Conservation (phyloP, 2,888 invertebrate genomes). For the Salticus scenicus region DNA sequence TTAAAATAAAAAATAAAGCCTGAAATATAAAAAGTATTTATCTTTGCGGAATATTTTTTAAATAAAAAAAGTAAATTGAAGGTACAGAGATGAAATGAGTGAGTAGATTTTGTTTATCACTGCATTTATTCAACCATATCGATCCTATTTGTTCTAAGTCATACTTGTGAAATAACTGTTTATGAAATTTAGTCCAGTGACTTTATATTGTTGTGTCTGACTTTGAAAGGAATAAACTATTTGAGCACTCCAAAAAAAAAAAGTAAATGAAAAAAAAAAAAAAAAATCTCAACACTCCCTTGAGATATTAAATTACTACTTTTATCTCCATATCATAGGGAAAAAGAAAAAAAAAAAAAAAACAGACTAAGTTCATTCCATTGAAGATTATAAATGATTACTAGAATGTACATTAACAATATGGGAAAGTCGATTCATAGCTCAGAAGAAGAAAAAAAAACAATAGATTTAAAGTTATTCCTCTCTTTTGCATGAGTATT, state of each 20-base stretch:
- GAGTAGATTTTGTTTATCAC: slow-evolving; percentile 60
- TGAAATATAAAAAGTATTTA: not conserved
- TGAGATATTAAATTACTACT: slow-evolving; percentile 60
- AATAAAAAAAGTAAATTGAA: slow-evolving; percentile 20
- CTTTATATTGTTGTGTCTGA: slow-evolving; percentile 67
- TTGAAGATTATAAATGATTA: slow-evolving; percentile 36
- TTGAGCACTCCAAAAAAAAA: slow-evolving; percentile 50
- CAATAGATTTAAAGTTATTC: slow-evolving; percentile 64
- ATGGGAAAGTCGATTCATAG: slow-evolving; percentile 59
- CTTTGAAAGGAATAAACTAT: slow-evolving; percentile 52
- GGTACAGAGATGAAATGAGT: slow-evolving; percentile 18
- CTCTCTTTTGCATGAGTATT: slow-evolving; percentile 69
- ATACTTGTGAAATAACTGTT: slow-evolving; percentile 60
- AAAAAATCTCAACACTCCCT: slow-evolving; percentile 54
- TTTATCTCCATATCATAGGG: slow-evolving; percentile 69
- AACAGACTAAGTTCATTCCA: slow-evolving; percentile 56
- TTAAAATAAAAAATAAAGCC: slow-evolving; percentile 35
- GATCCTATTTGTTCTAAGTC: slow-evolving; percentile 61
- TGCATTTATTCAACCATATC: slow-evolving; percentile 70
- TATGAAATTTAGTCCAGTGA: slow-evolving; percentile 64
- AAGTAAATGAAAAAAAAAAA: not conserved
- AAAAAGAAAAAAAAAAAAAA: too few relatives aligned
- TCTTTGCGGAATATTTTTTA: slow-evolving; percentile 59
- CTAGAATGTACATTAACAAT: slow-evolving; percentile 49
- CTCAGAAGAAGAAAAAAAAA: slow-evolving; percentile 30